phyloP scores from a whole-genome alignment of 1,140 invertebrate genomes.

The Scaptomyza hsui region DNA sequence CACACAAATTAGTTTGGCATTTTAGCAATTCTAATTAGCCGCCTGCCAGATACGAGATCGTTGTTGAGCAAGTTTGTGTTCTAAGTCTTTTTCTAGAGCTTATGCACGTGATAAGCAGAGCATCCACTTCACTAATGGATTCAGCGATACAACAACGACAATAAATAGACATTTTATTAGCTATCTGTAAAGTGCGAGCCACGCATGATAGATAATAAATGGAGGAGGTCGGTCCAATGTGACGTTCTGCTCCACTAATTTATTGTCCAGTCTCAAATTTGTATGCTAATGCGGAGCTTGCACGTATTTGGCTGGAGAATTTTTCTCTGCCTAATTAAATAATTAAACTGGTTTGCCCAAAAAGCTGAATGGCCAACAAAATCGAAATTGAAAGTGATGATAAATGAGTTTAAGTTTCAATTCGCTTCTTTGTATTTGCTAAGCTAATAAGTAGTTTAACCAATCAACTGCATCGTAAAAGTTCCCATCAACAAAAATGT shows the following conservation, averaged over 20 bases:
- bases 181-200: conserved; percentile 34
- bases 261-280: conserved; percentile 58
- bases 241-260: conserved; percentile 24
- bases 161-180: conserved; percentile 64
- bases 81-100: conserved; percentile 39
- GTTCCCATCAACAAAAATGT: conserved; percentile 6
- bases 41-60: conserved; percentile 2
- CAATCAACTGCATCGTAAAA: conserved; percentile 16
- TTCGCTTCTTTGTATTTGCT: neutral
- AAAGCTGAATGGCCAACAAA: conserved; percentile 42
- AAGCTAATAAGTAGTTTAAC: neutral
- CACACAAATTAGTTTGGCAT: conserved; percentile 31
- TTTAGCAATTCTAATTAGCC: conserved; percentile 29
- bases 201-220: conserved; percentile 19
- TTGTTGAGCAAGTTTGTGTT: conserved; percentile 32
- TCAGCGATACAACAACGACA: neutral
- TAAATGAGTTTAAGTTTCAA: conserved; percentile 48
- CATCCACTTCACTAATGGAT: conserved; percentile 10
- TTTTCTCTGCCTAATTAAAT: conserved; percentile 58
- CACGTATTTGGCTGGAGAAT: conserved; percentile 30
- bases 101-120: conserved; percentile 28
- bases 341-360: conserved; percentile 63
- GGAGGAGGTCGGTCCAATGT: conserved; percentile 27
- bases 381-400: conserved; percentile 63
- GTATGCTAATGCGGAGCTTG: conserved; percentile 63